Evolutionary conservation across 2,797 vertebrate species (phyloP).

Genomic region (Myripristis murdjan): DNA sequence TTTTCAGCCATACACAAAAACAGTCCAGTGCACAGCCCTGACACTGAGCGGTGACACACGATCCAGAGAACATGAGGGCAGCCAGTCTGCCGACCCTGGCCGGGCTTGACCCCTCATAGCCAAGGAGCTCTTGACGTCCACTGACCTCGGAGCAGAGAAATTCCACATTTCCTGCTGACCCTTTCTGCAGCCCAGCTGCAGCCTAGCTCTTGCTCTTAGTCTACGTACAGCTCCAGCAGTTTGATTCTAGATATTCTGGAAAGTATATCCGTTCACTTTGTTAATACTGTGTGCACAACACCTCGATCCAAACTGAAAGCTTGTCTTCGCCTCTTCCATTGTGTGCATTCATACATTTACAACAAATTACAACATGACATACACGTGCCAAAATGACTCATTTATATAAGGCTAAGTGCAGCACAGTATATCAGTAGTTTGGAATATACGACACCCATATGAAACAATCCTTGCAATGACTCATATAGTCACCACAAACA

Average conservation of each 20-base stretch:
- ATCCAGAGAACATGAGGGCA: neutral
- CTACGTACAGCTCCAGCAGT: neutral
- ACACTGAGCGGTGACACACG: slow-evolving; percentile 7
- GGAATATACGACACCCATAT: slow-evolving; percentile 21
- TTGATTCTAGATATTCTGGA: slow-evolving; percentile 1
- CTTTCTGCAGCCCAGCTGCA: slow-evolving; percentile 45
- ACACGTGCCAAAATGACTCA: neutral
- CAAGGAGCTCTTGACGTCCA: slow-evolving; percentile 24
- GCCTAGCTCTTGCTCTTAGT: slow-evolving; percentile 39
- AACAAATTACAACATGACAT: neutral
- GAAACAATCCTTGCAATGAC: slow-evolving; percentile 15
- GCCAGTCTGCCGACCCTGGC: neutral
- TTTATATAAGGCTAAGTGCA: neutral
- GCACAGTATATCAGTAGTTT: slow-evolving; percentile 15
- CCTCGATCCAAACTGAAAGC: neutral
- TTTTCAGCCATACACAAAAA: no score
- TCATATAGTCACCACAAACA: slow-evolving; percentile 32
- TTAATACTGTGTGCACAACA: slow-evolving; percentile 1
- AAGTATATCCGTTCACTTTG: neutral
- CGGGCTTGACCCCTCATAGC: slow-evolving; percentile 35
- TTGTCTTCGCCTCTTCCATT: neutral
- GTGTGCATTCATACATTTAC: neutral
- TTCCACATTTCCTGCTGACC: slow-evolving; percentile 49
- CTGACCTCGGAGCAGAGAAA: slow-evolving; percentile 57
- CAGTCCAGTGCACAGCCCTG: slow-evolving; percentile 2